Evolutionary conservation across 2,113 vertebrate species (phyloP).

Genomic region (Apodemus sylvaticus): DNA sequence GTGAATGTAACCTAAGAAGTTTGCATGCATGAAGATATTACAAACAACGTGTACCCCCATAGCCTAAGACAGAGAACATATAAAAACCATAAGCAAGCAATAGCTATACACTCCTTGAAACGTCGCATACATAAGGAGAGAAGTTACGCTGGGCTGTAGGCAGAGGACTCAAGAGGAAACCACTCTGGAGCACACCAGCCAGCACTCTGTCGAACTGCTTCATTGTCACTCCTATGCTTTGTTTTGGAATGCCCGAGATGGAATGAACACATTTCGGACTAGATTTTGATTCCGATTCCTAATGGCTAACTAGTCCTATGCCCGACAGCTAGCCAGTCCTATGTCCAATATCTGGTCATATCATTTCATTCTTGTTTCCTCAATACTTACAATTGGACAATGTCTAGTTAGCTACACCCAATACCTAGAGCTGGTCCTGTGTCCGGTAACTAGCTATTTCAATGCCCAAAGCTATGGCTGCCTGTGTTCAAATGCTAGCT

Average conservation of each 20-base stretch:
- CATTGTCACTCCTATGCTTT: neutral
- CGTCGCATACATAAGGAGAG: fast-evolving
- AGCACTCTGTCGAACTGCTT: neutral
- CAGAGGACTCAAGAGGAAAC: neutral
- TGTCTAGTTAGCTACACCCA: no score
- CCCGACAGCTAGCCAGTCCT: neutral
- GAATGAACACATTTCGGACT: neutral
- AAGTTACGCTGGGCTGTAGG: neutral
- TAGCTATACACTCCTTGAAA: neutral
- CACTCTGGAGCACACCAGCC: neutral
- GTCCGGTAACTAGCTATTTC: neutral
- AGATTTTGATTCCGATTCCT: neutral
- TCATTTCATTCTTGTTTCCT: neutral
- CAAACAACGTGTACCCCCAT: neutral
- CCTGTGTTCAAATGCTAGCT: neutral
- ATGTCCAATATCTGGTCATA: neutral
- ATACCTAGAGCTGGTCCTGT: no score
- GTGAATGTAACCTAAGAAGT: neutral
- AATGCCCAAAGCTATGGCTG: neutral
- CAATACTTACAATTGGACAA: neutral
- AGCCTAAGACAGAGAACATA: neutral
- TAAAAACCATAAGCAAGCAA: neutral
- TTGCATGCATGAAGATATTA: neutral
- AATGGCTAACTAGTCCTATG: neutral
- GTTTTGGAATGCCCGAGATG: neutral